Evolutionary conservation across 1,140 invertebrate genomes (phyloP), one percentile per base, ranked within the genome.

Genomic region (Chlorops oryzae): DNA sequence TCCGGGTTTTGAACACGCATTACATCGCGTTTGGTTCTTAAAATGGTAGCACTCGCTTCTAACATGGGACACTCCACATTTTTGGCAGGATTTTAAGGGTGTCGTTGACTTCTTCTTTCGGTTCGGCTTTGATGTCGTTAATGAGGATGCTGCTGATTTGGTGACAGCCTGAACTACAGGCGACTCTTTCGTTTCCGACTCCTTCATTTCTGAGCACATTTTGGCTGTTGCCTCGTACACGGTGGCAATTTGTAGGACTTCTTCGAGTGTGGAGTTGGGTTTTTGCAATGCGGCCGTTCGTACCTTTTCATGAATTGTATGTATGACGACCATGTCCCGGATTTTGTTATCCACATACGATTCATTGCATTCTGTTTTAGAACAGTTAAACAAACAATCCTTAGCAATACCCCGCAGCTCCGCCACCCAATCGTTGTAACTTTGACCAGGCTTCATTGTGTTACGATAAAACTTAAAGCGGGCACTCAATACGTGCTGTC

Each of bases 261-360:
- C 25, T 21, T 41, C 47, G 22, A 51, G 38, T 3, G 49, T 37
- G 1, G 28, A 22, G n/a, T 37, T 37, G 4, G 13, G 4, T 37
- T 50, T 50, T 38, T 51, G 49, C n/a, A 38, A 22, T 3, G 32
- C 40, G 17, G 41, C 41, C 5, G 43, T 46, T 9, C 42, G 20
- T 13, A 51, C 50, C 9, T 15, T 21, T n/a, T 51, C 42, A 27
- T 46, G 42, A 12, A 35, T 34, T 3, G 50, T 46, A 27, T 46
- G 17, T 12, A 46, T 17, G n/a, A 51, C 34, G 20, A 45, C 3
- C 20, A 32, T 39, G 12, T 45, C 42, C 3, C 50, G 3, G 13
- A 51, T 46, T 24, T 46, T 39, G 7, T 46, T 38, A 32, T 51
- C 50, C 7, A 44, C 41, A 35, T 51, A 51, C 13, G 21, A 38